Percentiles rank a stretch among this genome's conserved stretches.
phyloP scores from a whole-genome alignment of 1,140 invertebrate species.

The Bombus sylvicola region DNA sequence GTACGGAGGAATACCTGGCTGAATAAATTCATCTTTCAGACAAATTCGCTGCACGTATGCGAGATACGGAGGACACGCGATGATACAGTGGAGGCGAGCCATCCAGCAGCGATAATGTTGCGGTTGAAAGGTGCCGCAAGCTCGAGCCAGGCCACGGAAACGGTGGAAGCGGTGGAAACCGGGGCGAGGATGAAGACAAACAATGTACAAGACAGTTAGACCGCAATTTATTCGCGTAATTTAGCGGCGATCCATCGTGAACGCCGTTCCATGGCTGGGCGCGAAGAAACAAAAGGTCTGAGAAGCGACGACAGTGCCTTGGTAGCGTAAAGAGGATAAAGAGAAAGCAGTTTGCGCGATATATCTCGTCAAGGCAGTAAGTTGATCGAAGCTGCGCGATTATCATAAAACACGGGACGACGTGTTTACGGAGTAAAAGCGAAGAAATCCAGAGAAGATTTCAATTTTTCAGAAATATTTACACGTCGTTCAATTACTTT shows the following conservation, averaged over 20 bases:
- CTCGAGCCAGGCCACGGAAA: neutral
- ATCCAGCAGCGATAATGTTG: constrained; percentile 30
- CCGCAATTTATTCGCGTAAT: constrained; percentile 55
- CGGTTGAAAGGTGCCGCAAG: constrained; percentile 39
- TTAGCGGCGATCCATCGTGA: neutral
- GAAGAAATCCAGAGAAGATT: no score
- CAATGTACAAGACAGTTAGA: constrained; percentile 18
- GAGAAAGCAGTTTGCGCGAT: no score
- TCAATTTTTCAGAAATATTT: no score
- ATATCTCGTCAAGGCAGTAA: no score
- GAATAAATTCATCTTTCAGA: neutral
- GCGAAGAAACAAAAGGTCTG: neutral
- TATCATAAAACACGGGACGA: no score
- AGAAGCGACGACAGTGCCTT: neutral
- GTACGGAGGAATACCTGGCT: no score
- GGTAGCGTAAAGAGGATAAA: no score
- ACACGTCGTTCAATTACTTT: no score
- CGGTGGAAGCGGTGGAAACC: neutral
- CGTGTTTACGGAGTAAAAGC: no score
- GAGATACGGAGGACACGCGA: neutral
- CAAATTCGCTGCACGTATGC: neutral
- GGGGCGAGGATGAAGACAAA: neutral
- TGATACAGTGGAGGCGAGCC: neutral
- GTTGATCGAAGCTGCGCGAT: no score
- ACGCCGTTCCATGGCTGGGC: neutral